Percentiles rank a stretch among this genome's conserved stretches.
These are phyloP conservation scores for Mixornis gularis DNA, from an alignment of 2,113 vertebrate genomes.

Conservation along the genomic window DNA sequence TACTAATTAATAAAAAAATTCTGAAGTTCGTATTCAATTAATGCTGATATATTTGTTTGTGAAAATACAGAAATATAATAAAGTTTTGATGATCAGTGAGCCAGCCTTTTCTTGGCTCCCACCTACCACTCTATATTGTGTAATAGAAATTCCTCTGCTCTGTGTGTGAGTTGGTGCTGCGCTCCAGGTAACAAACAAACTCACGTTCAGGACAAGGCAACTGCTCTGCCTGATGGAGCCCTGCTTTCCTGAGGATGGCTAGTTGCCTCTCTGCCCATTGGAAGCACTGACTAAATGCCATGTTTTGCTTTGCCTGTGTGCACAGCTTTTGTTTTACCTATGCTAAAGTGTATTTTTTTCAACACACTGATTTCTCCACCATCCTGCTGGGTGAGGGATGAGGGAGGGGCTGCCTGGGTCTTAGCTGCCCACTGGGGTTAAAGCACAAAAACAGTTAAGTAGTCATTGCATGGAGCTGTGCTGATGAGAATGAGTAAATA, in stretches of 20 bases:
- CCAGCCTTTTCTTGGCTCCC: background rate
- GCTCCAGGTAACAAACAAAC: accelerated
- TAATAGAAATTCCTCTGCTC: background rate
- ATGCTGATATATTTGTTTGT: background rate
- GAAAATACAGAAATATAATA: background rate
- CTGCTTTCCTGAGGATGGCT: background rate
- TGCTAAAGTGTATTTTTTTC: background rate
- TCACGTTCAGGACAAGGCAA: accelerated
- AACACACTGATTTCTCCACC: background rate
- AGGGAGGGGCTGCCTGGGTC: background rate
- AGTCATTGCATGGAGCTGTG: background rate
- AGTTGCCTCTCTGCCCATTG: background rate
- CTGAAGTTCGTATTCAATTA: background rate
- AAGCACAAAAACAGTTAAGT: background rate
- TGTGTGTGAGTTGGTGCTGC: background rate
- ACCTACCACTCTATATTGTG: background rate
- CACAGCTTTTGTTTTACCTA: background rate
- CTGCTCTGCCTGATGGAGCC: background rate
- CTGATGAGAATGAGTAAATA: background rate
- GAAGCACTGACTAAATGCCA: background rate
- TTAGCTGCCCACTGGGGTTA: background rate
- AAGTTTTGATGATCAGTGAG: background rate
- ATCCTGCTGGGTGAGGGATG: too few relatives aligned
- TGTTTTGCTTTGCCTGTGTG: background rate
- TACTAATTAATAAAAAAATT: background rate